phyloP scores from a whole-genome alignment of 2,888 invertebrate species.

The Toxonevra muliebris region DNA sequence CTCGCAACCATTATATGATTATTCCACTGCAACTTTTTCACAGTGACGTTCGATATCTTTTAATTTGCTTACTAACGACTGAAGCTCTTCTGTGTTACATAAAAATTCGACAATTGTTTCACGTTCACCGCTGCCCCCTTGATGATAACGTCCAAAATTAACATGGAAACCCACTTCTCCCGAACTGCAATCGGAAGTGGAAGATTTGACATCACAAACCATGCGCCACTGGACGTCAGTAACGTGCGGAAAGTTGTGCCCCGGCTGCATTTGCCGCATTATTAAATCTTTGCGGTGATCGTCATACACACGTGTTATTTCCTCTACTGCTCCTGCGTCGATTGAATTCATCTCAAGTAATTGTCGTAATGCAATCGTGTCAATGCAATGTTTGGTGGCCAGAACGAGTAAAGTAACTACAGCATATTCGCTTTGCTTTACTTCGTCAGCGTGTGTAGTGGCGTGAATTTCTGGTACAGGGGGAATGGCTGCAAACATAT shows the following conservation, averaged over 20 bases:
- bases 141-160: constrained; percentile 59
- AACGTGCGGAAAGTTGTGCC: constrained; percentile 59
- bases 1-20: constrained; percentile 2
- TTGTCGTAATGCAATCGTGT: constrained; percentile 51
- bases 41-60: constrained; percentile 65
- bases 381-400: constrained; percentile 58
- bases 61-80: constrained; percentile 61
- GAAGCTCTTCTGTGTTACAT: constrained; percentile 64
- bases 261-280: constrained; percentile 55
- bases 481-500: constrained; percentile 55
- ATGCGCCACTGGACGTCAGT: constrained; percentile 64
- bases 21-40: constrained; percentile 48
- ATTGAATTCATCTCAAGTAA: constrained; percentile 54
- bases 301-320: constrained; percentile 58
- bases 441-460: constrained; percentile 55
- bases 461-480: constrained; percentile 64
- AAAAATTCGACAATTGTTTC: constrained; percentile 60
- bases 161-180: constrained; percentile 59
- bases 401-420: constrained; percentile 57
- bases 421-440: constrained; percentile 63
- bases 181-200: constrained; percentile 55
- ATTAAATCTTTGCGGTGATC: constrained; percentile 58
- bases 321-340: constrained; percentile 50
- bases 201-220: constrained; percentile 61
- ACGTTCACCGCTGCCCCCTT: constrained; percentile 56